Base-by-base conservation (phyloP, 1,140 invertebrate species). In the Meloidogyne hapla region DNA sequence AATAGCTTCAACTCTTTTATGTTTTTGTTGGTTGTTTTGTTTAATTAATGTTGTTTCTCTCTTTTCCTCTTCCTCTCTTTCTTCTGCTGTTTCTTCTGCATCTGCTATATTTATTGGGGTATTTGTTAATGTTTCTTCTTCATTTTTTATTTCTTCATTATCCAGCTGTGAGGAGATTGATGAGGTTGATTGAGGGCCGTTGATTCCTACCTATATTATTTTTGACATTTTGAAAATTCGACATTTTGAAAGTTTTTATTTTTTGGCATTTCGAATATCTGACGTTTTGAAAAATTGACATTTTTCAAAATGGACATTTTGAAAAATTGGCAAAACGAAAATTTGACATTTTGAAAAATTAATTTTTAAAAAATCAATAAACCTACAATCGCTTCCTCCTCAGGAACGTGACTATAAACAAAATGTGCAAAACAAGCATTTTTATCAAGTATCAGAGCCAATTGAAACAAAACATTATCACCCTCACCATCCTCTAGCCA, bases 351-450 rank as follows among this genome's bases (percentile, higher is more conserved):
- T 56, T 56, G 13, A 48, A 48, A 18, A 48, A 48, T n/a, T 5
- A 48, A n/a, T n/a, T n/a, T n/a, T n/a, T n/a, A n/a, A n/a, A n/a
- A n/a, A n/a, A n/a, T n/a, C n/a, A n/a, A n/a, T n/a, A 48, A 48
- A 62, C 25, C 56, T 75, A 40, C 42, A 73, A 76, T 64, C 15
- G 69, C 64, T 23, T 45, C 28, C 9, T 6, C 26, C 21, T 56
- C 42, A 0, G 21, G 67, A n/a, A 83, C 68, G 61, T 78, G 75
- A 56, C 77, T 84, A 79, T 84, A 83, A 15, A 83, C 81, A 40
- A 84, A 48, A 62, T 83, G 82, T n/a, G 75, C 82, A 72, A 84
- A 83, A 74, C 73, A 80, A 18, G 82, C 81, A 69, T 75, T 77
- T 23, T 84, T 77, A 23, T 74, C 75, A 15, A 84, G 65, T 18